Base-by-base conservation (phyloP, 2,888 invertebrate genomes). In the Germaria angustata region DNA sequence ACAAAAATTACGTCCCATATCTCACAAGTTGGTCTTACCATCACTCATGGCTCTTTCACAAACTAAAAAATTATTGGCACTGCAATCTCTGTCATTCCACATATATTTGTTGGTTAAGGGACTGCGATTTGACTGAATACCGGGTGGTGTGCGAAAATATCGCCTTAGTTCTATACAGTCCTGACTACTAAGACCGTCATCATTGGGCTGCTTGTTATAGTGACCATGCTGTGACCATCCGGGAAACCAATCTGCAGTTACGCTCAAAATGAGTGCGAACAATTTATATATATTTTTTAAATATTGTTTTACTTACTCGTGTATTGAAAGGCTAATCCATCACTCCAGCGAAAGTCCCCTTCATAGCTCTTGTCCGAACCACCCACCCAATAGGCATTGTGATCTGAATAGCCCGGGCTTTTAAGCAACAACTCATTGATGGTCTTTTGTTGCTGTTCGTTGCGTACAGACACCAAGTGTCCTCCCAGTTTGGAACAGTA, bases 31-130 rank as follows among this genome's bases (percentile, higher is more conserved):
- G 2, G 81, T 6, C 80, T 92, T 90, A 95, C 95, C 94, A 89
- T 93, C 94, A 71, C 92, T 92, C 81, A 93, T 93, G n/a, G 94
- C 93, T 63, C 93, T 92, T 90, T 96, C 95, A 89, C 96, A 96
- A 39, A 96, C 93, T 89, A 94, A 95, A 90, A 93, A 94, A 91
- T 96, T 96, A 65, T 93, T 93, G 36, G 95, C 94, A 20, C 92
- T 90, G 89, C 96, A 96, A 86, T 95, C 94, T 28, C 96, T 89
- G 88, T 96, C 96, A 89, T 96, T 96, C 96, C 96, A 96, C 93
- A 94, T 95, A 91, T 94, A 95, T 84, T 93, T 92, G 20, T 92
- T 90, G 0, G 94, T 92, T 0, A 92, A 87, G 63, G 92, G 90
- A 24, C 90, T 89, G 5, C 91, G 89, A 63, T 91, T 89, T 11